phyloP scores from a whole-genome alignment of 2,113 vertebrate genomes.

The Zosterops borbonicus region DNA sequence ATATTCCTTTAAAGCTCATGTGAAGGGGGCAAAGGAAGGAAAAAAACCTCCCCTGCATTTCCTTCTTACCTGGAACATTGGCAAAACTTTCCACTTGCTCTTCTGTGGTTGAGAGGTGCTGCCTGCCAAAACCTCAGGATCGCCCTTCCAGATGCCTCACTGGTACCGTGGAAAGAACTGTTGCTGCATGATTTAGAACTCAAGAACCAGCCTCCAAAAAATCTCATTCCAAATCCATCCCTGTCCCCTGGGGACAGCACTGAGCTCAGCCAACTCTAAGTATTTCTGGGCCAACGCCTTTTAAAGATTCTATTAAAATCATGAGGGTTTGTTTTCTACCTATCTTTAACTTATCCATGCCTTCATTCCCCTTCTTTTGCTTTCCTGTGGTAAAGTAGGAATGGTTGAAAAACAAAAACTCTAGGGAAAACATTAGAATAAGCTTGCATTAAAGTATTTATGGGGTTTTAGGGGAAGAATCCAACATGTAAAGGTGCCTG shows the following conservation, averaged over 20 bases:
- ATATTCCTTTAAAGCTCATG: background rate
- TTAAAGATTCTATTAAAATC: background rate
- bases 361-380: background rate
- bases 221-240: background rate
- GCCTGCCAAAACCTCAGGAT: background rate
- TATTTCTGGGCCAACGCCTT: background rate
- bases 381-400: background rate
- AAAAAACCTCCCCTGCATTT: background rate
- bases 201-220: background rate
- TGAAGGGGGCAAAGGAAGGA: background rate
- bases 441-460: background rate
- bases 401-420: background rate
- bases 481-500: background rate
- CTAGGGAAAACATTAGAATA: background rate
- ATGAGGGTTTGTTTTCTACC: background rate
- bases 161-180: background rate
- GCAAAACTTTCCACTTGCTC: background rate
- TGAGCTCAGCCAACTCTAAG: background rate
- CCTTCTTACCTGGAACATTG: background rate
- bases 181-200: background rate
- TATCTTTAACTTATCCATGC: accelerated
- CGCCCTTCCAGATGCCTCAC: background rate
- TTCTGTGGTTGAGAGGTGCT: background rate
- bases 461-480: background rate
- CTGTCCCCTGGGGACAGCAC: background rate